phyloP scores from a whole-genome alignment of 2,888 invertebrate species.

The Pristionchus exspectatus region DNA sequence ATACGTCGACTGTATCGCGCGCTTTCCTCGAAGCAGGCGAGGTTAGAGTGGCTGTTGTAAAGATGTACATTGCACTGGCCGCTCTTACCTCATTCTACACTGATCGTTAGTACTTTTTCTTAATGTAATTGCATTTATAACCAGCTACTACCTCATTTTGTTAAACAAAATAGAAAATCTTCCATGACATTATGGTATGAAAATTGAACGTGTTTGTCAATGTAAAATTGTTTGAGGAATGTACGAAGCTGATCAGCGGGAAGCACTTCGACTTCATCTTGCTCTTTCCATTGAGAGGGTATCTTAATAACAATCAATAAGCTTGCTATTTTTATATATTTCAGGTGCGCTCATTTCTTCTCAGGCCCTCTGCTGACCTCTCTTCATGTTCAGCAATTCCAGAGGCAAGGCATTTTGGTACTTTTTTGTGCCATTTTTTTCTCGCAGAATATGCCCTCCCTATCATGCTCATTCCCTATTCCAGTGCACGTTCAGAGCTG shows the following conservation, averaged over 20 bases:
- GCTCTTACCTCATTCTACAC: neutral
- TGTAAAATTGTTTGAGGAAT: neutral
- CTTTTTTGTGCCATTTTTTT: neutral
- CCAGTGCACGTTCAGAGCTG: neutral
- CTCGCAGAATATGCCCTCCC: neutral
- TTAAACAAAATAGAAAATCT: neutral
- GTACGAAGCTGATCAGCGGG: conserved; percentile 38
- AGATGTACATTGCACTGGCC: neutral
- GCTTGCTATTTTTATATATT: neutral
- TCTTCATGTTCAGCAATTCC: neutral
- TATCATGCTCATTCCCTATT: neutral
- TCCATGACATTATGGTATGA: neutral
- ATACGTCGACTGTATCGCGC: neutral
- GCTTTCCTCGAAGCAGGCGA: neutral
- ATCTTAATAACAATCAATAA: neutral
- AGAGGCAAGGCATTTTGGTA: neutral
- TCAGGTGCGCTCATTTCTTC: conserved; percentile 3
- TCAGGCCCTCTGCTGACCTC: neutral
- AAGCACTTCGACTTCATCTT: conserved; percentile 1
- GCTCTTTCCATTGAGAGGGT: neutral
- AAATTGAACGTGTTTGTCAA: neutral
- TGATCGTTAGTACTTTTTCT: neutral
- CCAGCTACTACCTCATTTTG: neutral
- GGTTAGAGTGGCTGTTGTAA: neutral
- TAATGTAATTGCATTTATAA: neutral